Base-by-base conservation (phyloP, 2,113 vertebrate species). In the Oncorhynchus gorbuscha region DNA sequence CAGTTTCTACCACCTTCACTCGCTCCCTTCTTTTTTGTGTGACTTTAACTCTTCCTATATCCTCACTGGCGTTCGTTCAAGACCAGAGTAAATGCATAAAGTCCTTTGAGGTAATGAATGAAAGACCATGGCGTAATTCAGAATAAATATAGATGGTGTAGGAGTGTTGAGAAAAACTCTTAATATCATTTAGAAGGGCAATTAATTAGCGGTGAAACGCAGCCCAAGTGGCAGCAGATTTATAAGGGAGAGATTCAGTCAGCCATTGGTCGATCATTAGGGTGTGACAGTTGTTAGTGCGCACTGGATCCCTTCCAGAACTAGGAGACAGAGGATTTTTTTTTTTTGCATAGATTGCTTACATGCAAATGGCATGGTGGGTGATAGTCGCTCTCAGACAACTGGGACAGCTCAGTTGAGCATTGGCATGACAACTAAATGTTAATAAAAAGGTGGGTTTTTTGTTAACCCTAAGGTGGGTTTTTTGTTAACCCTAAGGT, bases 31-130 rank as follows among this genome's bases (percentile, higher is more conserved):
- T 87, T 77, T 80, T 75, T 72, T 70, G 32, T 71, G 26, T 76
- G 51, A 9, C 35, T 45, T 66, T 76, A 73, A 66, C 70, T 79
- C 49, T 58, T 73, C 49, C 70, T 79, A 67, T 45, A 70, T 61
- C 73, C 82, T 83, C 24, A 49, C 83, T 89, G 90, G 88, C 87
- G 32, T 88, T 85, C 62, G 61, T 80, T 88, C 88, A 90, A 84
- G 89, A 89, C 76, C 35, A 28, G 76, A 83, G 82, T 80, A 90
- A 93, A 92, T 89, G 85, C 84, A 89, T 90, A 85, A 92, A 91
- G 84, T 85, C 88, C 87, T 90, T 79, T 45, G 75, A 69, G 79
- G 74, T 91, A 91, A 93, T 91, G 84, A 90, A 91, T 87, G 87
- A 77, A 68, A 85, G 69, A 79, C 85, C 84, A 83, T 48, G 78